phyloP scores from a whole-genome alignment of 2,888 invertebrate species.

The Scaptomyza polygonia region DNA sequence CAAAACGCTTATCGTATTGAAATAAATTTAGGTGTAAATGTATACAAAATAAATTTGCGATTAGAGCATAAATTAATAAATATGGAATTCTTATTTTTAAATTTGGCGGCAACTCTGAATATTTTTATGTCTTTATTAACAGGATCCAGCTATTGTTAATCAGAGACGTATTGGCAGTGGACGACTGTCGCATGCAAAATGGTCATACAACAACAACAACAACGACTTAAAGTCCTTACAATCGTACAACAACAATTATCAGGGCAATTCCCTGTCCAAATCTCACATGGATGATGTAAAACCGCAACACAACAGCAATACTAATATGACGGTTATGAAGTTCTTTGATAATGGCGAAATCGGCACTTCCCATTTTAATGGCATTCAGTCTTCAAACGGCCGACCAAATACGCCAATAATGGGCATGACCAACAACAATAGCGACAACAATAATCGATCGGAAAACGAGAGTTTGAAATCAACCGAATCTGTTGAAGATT shows the following conservation, averaged over 20 bases:
- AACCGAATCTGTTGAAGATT: conserved; percentile 64
- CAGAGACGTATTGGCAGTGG: conserved; percentile 83
- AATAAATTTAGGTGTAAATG: too few relatives aligned
- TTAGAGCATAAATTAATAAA: too few relatives aligned
- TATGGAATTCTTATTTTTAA: not conserved
- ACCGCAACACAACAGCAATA: conserved; percentile 18
- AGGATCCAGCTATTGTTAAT: conserved; percentile 77
- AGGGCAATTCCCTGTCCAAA: conserved; percentile 28
- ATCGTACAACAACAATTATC: conserved; percentile 41
- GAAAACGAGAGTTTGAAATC: conserved; percentile 63
- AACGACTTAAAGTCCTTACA: conserved; percentile 43
- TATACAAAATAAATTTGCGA: too few relatives aligned
- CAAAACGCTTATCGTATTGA: too few relatives aligned
- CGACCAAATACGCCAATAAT: conserved; percentile 66
- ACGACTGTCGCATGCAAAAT: conserved; percentile 80
- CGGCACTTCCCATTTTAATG: conserved; percentile 25
- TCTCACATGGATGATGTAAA: conserved; percentile 45
- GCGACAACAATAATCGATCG: conserved; percentile 36
- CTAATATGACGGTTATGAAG: conserved; percentile 58
- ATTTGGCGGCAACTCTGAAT: too few relatives aligned
- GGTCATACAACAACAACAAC: conserved; percentile 59
- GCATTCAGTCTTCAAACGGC: conserved; percentile 24
- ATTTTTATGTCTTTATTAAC: not conserved
- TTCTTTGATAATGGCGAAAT: conserved; percentile 70
- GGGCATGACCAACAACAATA: conserved; percentile 50